phyloP scores from a whole-genome alignment of 2,888 invertebrate species.

The Gibbula magus region DNA sequence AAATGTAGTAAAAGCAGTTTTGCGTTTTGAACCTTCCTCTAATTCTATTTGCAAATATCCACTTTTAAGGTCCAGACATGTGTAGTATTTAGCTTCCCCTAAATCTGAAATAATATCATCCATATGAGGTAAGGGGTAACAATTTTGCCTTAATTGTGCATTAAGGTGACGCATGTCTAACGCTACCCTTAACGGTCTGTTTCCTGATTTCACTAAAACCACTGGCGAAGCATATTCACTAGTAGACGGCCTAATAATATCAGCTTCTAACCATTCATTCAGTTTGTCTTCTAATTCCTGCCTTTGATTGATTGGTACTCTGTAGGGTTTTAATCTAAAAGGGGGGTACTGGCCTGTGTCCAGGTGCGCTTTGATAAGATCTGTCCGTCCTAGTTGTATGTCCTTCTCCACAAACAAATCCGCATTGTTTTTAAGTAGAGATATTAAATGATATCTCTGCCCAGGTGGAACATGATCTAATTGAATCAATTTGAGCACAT shows the following conservation, averaged over 20 bases:
- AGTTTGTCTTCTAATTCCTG: neutral
- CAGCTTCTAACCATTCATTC: too few relatives aligned
- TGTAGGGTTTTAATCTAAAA: constrained; percentile 4
- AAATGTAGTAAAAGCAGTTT: constrained; percentile 9
- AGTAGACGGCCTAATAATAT: neutral
- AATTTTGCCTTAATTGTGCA: neutral
- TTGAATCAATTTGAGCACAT: too few relatives aligned
- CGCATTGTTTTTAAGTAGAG: too few relatives aligned
- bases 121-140: neutral
- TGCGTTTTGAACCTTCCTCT: neutral
- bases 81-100: neutral
- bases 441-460: too few relatives aligned
- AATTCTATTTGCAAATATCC: constrained; percentile 14
- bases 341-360: constrained; percentile 13
- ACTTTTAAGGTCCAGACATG: neutral
- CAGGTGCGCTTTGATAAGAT: neutral
- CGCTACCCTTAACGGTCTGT: neutral
- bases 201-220: neutral
- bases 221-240: constrained; percentile 19
- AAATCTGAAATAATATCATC: too few relatives aligned
- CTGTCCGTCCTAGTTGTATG: too few relatives aligned
- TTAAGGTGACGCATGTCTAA: neutral
- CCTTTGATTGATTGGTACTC: neutral
- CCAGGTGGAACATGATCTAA: too few relatives aligned
- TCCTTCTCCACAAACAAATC: too few relatives aligned